phyloP scores from a whole-genome alignment of 2,888 invertebrate genomes.

The Drosophila yooni region DNA sequence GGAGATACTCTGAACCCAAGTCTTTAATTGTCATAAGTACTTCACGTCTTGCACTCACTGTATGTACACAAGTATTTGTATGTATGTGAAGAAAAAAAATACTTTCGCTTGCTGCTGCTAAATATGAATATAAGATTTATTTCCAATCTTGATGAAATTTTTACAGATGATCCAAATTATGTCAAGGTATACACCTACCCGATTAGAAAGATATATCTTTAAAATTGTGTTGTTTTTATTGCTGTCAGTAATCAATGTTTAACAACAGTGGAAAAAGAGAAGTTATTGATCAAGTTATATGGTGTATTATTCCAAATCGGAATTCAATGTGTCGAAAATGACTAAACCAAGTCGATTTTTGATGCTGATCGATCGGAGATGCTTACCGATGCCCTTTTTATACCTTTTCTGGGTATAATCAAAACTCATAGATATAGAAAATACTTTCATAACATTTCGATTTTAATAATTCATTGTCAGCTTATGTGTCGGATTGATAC shows the following conservation, averaged over 20 bases:
- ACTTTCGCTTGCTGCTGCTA: not conserved
- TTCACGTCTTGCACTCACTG: not conserved
- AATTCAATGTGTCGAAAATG: not conserved
- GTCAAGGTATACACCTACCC: not conserved
- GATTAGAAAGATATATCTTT: constrained; percentile 1
- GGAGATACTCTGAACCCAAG: not conserved
- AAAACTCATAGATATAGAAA: constrained; percentile 38
- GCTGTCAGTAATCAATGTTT: not conserved
- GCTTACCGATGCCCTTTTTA: not conserved
- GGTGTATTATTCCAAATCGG: not conserved
- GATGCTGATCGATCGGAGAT: not conserved
- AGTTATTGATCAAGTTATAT: not conserved
- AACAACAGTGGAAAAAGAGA: not conserved
- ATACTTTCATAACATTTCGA: constrained; percentile 4
- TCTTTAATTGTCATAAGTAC: not conserved
- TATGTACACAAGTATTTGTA: not conserved
- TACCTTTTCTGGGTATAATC: constrained; percentile 1
- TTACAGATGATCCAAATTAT: constrained; percentile 1
- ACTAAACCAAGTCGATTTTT: not conserved
- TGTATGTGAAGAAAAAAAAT: not conserved
- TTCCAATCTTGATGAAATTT: not conserved
- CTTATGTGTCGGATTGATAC: not conserved
- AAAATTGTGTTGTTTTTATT: not conserved
- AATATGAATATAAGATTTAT: not conserved
- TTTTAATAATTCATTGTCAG: constrained; percentile 23